Base-by-base conservation (phyloP, 2,113 vertebrate species). In the Rhinopomastus cyanomelas region DNA sequence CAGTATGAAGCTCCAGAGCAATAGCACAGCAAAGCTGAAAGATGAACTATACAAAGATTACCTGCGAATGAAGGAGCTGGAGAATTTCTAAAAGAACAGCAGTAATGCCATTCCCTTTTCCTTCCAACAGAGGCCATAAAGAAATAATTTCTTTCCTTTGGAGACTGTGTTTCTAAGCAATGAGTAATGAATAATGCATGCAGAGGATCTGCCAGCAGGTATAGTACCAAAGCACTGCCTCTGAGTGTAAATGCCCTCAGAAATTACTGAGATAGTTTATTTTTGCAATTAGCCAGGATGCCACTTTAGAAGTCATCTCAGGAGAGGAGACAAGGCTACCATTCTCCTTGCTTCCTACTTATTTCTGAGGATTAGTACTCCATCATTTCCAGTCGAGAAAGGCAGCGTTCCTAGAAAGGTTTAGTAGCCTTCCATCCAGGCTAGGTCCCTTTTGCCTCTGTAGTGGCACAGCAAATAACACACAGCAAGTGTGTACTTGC, bases 131-230 rank as follows among this genome's bases (percentile, higher is more conserved):
- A 85, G 19, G 48, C 2, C 4, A 67, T 25, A 69, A 4, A 74
- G 37, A 82, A 82, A 67, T 71, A 1, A 34, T 74, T 89, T 89
- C 26, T 83, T 89, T 14, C 27, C 56, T 89, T 85, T 67, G 29
- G 29, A 94, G 29, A 34, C 85, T 44, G 15, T 39, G 22, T 78
- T 93, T 83, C 79, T 55, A 53, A 93, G 75, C 34, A 74, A 52
- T 26, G 34, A 85, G 39, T 68, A 86, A 92, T 78, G 8, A 89
- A 92, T 83, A 72, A 91, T 64, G 34, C 36, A 93, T 66, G 37
- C 46, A 92, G 36, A 52, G 17, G 12, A 62, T 80, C 52, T 81
- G 66, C n/a, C 39, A 95, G 27, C 6, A 87, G 37, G 67, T 37
- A 78, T 14, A 74, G 44, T 42, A 55, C 25, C 4, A 2, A 16